Conservation (phyloP, 2,113 vertebrate species). For the Centropus unirufus region DNA sequence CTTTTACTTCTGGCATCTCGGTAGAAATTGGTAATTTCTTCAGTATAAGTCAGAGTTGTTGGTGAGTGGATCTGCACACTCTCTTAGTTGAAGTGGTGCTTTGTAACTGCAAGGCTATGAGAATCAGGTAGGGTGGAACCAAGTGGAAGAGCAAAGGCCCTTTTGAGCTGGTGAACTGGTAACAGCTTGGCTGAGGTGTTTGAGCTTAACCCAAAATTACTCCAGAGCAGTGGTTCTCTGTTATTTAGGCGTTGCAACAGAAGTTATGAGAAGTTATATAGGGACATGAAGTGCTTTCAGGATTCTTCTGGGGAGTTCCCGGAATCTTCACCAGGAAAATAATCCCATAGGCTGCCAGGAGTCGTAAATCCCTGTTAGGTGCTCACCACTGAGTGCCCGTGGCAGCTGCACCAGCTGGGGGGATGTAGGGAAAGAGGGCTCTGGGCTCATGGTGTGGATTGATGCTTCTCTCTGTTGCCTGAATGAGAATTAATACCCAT, state of each 20-base stretch:
- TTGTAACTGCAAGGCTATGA: fast-evolving
- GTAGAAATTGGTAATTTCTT: not conserved
- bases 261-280: not conserved
- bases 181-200: not conserved
- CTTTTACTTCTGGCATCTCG: not conserved
- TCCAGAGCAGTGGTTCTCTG: not conserved
- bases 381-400: too few relatives aligned
- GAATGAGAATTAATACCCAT: fast-evolving
- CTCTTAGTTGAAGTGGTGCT: not conserved
- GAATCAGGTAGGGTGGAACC: not conserved
- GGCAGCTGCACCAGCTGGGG: too few relatives aligned
- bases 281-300: not conserved
- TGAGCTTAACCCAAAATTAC: not conserved
- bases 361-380: too few relatives aligned
- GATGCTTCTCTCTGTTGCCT: not conserved
- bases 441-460: fast-evolving
- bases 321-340: not conserved
- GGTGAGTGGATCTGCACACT: not conserved
- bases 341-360: not conserved
- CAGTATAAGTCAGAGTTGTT: not conserved
- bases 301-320: not conserved
- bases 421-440: not conserved
- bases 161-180: not conserved
- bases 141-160: not conserved
- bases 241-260: not conserved